These are phyloP conservation scores for Octonoba sinensis DNA, from an alignment of 2,888 invertebrate genomes.

Conservation along the genomic window DNA sequence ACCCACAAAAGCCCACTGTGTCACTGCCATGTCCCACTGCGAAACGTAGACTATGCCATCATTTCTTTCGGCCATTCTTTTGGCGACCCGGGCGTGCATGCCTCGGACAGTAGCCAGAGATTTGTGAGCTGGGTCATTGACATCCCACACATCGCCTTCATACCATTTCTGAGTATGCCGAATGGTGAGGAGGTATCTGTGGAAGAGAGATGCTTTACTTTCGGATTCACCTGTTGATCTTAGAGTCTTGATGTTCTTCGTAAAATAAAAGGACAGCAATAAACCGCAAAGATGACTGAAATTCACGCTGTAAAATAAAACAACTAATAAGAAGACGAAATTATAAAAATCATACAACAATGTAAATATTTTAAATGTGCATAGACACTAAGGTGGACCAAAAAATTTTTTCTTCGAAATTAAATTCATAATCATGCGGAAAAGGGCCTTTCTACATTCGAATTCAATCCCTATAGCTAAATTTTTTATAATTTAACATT, in stretches of 20 bases:
- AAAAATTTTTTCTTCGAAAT: no score
- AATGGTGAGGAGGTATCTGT: conserved; percentile 83
- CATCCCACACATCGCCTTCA: conserved; percentile 75
- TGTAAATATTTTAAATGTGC: neutral
- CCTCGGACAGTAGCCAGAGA: conserved; percentile 32
- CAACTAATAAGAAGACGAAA: no score
- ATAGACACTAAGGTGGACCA: neutral
- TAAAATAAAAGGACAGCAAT: conserved; percentile 63
- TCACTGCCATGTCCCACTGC: conserved; percentile 87
- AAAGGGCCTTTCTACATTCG: no score
- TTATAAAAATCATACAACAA: neutral
- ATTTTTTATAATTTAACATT: no score
- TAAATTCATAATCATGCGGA: no score
- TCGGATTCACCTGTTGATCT: conserved; percentile 64
- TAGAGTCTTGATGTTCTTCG: conserved; percentile 62
- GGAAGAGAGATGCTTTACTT: conserved; percentile 73
- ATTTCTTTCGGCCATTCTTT: conserved; percentile 44
- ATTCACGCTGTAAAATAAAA: conserved; percentile 54
- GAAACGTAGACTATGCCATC: conserved; percentile 74
- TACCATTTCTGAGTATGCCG: conserved; percentile 86
- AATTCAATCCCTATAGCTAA: no score
- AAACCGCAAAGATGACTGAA: conserved; percentile 66
- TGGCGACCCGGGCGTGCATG: conserved; percentile 64
- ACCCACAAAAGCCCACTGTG: conserved; percentile 90
- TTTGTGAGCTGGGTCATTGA: conserved; percentile 31